A percentile compares a stretch with the other conserved stretches of the same genome.
Evolutionary conservation across 2,888 invertebrate species (phyloP).

Genomic region (Campoletis raptor): DNA sequence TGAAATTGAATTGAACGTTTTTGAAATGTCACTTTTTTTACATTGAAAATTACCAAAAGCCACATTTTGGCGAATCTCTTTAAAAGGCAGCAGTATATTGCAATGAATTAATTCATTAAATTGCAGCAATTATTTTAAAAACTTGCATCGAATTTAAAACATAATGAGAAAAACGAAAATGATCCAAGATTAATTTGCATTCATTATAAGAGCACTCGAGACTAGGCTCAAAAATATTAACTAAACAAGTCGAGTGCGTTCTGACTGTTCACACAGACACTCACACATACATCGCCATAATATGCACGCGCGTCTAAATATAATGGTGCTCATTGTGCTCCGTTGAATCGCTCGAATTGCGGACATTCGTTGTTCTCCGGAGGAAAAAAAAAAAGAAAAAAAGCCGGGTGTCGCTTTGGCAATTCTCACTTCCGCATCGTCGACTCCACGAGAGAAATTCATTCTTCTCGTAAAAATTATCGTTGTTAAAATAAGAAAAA

Average conservation of each 20-base stretch:
- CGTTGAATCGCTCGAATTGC: constrained; percentile 58
- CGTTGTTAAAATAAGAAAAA: constrained; percentile 27
- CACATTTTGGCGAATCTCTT: neutral
- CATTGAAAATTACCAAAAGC: neutral
- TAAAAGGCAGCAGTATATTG: neutral
- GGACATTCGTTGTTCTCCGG: constrained; percentile 51
- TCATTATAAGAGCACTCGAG: neutral
- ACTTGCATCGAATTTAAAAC: neutral
- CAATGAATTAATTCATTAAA: neutral
- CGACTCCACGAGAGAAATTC: constrained; percentile 45
- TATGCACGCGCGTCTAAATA: constrained; percentile 59
- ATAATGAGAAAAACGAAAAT: neutral
- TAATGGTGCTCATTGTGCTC: constrained; percentile 66
- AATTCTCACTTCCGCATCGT: constrained; percentile 62
- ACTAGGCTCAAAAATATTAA: constrained; percentile 39
- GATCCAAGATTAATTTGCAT: neutral
- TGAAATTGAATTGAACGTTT: too few species aligned
- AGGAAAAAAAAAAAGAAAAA: constrained; percentile 26
- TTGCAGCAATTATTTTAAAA: neutral
- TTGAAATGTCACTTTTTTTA: too few species aligned
- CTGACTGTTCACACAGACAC: constrained; percentile 4
- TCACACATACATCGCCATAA: neutral
- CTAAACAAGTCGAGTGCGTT: constrained; percentile 47
- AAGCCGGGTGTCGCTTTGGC: constrained; percentile 56
- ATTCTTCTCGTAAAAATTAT: constrained; percentile 32